Evolutionary conservation across 2,113 vertebrate species (phyloP), one percentile per base, ranked within the genome.

Genomic region (Apodemus speciosus): DNA sequence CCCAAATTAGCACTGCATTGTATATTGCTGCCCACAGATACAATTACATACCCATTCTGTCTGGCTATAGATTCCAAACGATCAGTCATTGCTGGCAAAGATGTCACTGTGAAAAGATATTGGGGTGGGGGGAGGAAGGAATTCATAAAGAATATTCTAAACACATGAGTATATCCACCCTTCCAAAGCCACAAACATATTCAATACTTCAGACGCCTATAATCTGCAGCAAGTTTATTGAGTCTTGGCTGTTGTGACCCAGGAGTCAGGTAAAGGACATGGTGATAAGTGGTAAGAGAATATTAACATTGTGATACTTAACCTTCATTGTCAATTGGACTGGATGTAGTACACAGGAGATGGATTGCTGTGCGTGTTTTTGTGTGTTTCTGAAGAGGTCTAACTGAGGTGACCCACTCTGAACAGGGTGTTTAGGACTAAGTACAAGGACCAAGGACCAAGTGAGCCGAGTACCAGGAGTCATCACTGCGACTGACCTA

Each of bases 41-140:
- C 93, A 38, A 87, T 25, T 56, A 98, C 99, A 90, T 96, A 99
- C 99, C 99, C 98, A 93, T 99, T 99, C 90, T 99, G 99, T 90
- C 99, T 98, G 84, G 99, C 99, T 85, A 99, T 99, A 56, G 99
- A 99, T 97, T 99, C 99, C 71, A 99, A 97, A 75, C 99, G 99
- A 94, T 99, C 99, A 0, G 99, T 99, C 99, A 99, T 99, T 88
- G 99, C 99, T 58, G 99, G 98, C 96, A 99, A 98, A 46, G 99
- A 99, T 13, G 99, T 99, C 15, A 99, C 99, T 99, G 91, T n/a
- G 93, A 8, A 88, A 95, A 62, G 35, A 32, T 49, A 23, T 9
- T 27, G 95, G 49, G 81, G 20, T 15, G 94, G 43, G 73, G n/a
- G 20, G 18, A 60, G 91, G 91, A 76, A 53, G n/a, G 16, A 85